Evolutionary conservation across 2,888 invertebrate genomes (phyloP).

Genomic region (Notodromas monacha): DNA sequence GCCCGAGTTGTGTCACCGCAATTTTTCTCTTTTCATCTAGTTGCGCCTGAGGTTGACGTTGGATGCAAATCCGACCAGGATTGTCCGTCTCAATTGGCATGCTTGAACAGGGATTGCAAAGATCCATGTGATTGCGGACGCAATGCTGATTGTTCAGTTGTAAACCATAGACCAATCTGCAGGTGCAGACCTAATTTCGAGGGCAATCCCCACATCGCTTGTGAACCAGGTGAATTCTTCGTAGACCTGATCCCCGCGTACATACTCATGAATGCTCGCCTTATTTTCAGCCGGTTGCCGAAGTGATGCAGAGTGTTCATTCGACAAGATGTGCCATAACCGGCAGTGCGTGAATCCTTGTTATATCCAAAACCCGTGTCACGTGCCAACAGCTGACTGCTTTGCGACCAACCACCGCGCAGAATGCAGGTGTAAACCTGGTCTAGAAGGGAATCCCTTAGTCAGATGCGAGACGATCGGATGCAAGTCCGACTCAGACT

Average conservation of each 20-base stretch:
- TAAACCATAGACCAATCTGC: slow-evolving; percentile 33
- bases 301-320: slow-evolving; percentile 8
- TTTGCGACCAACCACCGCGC: slow-evolving; percentile 44
- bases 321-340: slow-evolving; percentile 52
- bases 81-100: slow-evolving; percentile 20
- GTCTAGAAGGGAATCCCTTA: slow-evolving; percentile 27
- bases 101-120: slow-evolving; percentile 57
- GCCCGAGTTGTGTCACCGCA: too few species aligned
- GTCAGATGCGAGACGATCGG: too few species aligned
- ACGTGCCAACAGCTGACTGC: slow-evolving; percentile 41
- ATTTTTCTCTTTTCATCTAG: slow-evolving; percentile 1
- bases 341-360: slow-evolving; percentile 69
- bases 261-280: too few species aligned
- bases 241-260: too few species aligned
- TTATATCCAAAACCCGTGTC: slow-evolving; percentile 40
- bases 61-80: background rate
- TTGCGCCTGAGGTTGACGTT: background rate
- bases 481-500: too few species aligned
- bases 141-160: slow-evolving; percentile 30
- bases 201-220: slow-evolving; percentile 11
- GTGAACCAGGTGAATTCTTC: slow-evolving; percentile 10
- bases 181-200: slow-evolving; percentile 10
- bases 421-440: slow-evolving; percentile 46
- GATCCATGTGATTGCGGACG: slow-evolving; percentile 46
- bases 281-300: too few species aligned